Evolutionary conservation across 2,888 invertebrate species (phyloP).

Genomic region (Sinotaia quadrata): DNA sequence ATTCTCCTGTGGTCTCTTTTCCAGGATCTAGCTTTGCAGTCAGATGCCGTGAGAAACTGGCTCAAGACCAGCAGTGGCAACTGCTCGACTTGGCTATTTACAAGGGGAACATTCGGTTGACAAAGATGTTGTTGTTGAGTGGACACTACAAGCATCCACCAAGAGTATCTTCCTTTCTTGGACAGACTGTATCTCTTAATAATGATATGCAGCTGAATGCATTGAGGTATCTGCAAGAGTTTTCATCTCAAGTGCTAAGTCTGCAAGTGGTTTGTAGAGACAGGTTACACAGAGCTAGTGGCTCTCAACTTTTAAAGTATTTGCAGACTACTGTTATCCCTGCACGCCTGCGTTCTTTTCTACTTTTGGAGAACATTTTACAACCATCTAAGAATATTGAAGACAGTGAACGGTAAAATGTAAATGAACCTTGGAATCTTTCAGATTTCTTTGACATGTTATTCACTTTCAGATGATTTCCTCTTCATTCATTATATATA

Average conservation of each 20-base stretch:
- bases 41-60: not conserved
- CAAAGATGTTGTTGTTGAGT: not conserved
- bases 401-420: not conserved
- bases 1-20: not conserved
- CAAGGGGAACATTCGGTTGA: not conserved
- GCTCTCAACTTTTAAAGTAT: slow-evolving; percentile 1
- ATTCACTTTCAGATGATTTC: too few species aligned
- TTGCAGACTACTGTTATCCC: not conserved
- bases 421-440: too few species aligned
- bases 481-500: too few species aligned
- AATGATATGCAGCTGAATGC: not conserved
- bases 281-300: not conserved
- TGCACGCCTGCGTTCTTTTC: slow-evolving; percentile 2
- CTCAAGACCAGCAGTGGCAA: not conserved
- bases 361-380: slow-evolving; percentile 13
- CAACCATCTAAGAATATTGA: not conserved
- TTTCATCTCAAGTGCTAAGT: not conserved
- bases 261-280: slow-evolving; percentile 8
- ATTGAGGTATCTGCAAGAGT: not conserved
- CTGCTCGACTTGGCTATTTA: slow-evolving; percentile 10
- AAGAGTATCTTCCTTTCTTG: not conserved
- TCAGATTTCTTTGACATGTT: too few species aligned
- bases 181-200: not conserved
- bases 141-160: not conserved
- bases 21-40: not conserved